Conservation (phyloP, 2,113 vertebrate genomes). For the Antennarius striatus region DNA sequence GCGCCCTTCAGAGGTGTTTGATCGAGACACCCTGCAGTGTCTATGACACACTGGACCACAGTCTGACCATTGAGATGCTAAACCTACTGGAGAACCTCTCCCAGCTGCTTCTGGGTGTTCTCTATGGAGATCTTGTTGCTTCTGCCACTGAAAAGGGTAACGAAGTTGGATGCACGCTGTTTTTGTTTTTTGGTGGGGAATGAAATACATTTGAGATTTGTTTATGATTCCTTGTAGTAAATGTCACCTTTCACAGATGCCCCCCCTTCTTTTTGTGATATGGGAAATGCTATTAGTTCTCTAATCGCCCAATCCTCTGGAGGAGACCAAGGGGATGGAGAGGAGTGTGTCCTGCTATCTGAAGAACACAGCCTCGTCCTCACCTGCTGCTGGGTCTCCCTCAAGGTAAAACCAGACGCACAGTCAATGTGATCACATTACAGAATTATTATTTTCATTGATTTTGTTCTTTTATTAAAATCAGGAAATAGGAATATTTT, state of each 20-base stretch:
- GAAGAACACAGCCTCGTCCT: conserved; percentile 89
- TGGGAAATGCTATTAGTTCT: conserved; percentile 87
- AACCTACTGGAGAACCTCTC: conserved; percentile 79
- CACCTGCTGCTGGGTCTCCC: conserved; percentile 92
- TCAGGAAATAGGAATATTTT: conserved; percentile 81
- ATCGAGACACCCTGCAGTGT: conserved; percentile 74
- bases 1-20: conserved; percentile 83
- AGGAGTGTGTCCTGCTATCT: conserved; percentile 82
- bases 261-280: conserved; percentile 88
- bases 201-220: not conserved
- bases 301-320: conserved; percentile 78
- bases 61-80: conserved; percentile 68
- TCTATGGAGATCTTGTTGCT: conserved; percentile 74
- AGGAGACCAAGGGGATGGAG: conserved; percentile 46
- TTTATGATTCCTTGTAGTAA: not conserved
- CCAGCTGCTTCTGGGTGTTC: conserved; percentile 80
- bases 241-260: conserved; percentile 66
- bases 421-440: not conserved
- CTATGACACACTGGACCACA: conserved; percentile 33
- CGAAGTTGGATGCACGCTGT: not conserved
- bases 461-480: not conserved
- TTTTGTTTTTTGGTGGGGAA: not conserved
- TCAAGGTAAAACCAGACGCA: conserved; percentile 81
- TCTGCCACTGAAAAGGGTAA: conserved; percentile 70
- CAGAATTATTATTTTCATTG: not conserved